phyloP scores from a whole-genome alignment of 2,888 invertebrate genomes.

The Eupithecia dodoneata region DNA sequence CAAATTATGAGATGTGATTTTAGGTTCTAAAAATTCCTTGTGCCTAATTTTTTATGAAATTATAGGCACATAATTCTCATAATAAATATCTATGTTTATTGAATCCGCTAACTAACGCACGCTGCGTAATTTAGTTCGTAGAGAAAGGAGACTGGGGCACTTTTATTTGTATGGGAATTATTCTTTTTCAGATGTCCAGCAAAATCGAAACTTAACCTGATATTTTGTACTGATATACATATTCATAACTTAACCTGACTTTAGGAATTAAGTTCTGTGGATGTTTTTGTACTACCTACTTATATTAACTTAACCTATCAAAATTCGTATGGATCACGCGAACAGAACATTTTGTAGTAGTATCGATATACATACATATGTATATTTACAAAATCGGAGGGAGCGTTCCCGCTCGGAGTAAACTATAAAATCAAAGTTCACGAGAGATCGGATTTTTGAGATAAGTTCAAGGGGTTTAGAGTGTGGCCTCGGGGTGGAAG shows the following conservation, averaged over 20 bases:
- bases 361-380: too few relatives aligned
- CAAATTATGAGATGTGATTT: too few relatives aligned
- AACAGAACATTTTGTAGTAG: not conserved
- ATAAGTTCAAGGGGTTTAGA: slow-evolving; percentile 49
- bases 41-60: too few relatives aligned
- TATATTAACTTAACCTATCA: not conserved
- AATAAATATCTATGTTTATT: too few relatives aligned
- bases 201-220: not conserved
- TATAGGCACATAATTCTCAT: too few relatives aligned
- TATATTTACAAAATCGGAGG: slow-evolving; percentile 11
- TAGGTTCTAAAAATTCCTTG: too few relatives aligned
- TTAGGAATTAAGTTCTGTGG: not conserved
- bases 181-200: not conserved
- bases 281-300: not conserved
- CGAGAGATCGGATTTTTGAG: slow-evolving; percentile 51
- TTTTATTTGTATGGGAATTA: not conserved
- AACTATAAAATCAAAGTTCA: slow-evolving; percentile 58
- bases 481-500: slow-evolving; percentile 46
- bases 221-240: too few relatives aligned
- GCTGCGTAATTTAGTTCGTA: too few relatives aligned
- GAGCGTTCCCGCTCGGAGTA: slow-evolving; percentile 35
- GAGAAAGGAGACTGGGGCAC: too few relatives aligned
- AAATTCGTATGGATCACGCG: slow-evolving; percentile 5
- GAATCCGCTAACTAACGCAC: too few relatives aligned
- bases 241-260: not conserved